phyloP scores from a whole-genome alignment of 1,140 invertebrate species.

The Holotrichia oblita region DNA sequence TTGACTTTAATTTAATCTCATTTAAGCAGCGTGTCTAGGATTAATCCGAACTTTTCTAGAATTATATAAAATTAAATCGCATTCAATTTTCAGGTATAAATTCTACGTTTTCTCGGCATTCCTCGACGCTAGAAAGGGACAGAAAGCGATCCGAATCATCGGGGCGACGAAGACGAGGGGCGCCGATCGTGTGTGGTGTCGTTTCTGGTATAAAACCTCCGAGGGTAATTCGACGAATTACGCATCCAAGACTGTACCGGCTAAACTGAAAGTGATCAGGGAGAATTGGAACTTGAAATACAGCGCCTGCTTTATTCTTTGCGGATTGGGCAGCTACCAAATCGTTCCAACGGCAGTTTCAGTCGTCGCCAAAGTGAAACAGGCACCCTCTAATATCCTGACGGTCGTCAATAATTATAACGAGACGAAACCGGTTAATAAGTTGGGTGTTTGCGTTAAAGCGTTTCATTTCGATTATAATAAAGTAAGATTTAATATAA shows the following conservation, averaged over 20 bases:
- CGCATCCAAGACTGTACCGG: constrained; percentile 74
- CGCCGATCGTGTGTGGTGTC: constrained; percentile 85
- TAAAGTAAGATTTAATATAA: no score
- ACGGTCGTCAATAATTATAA: constrained; percentile 65
- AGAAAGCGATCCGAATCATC: constrained; percentile 79
- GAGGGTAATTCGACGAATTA: constrained; percentile 61
- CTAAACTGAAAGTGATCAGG: constrained; percentile 83
- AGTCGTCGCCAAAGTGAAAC: constrained; percentile 68
- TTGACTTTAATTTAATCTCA: no score
- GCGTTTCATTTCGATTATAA: constrained; percentile 93
- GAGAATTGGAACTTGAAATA: constrained; percentile 96
- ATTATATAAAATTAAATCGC: no score
- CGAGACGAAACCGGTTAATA: constrained; percentile 62
- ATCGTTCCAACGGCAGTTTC: constrained; percentile 74
- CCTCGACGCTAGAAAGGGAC: constrained; percentile 78
- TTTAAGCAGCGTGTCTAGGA: no score
- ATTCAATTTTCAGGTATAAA: constrained; percentile 71
- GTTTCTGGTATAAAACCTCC: constrained; percentile 75
- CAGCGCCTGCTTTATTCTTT: constrained; percentile 89
- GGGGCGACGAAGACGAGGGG: constrained; percentile 87
- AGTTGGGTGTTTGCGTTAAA: constrained; percentile 91
- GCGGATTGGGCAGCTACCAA: constrained; percentile 70
- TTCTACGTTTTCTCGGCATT: constrained; percentile 94
- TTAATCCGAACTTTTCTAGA: no score
- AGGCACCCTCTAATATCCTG: constrained; percentile 71